A percentile compares a stretch with the other conserved stretches of the same genome.
These are phyloP conservation scores for Phlogophora meticulosa DNA, from an alignment of 2,888 invertebrate species.

Conservation along the genomic window DNA sequence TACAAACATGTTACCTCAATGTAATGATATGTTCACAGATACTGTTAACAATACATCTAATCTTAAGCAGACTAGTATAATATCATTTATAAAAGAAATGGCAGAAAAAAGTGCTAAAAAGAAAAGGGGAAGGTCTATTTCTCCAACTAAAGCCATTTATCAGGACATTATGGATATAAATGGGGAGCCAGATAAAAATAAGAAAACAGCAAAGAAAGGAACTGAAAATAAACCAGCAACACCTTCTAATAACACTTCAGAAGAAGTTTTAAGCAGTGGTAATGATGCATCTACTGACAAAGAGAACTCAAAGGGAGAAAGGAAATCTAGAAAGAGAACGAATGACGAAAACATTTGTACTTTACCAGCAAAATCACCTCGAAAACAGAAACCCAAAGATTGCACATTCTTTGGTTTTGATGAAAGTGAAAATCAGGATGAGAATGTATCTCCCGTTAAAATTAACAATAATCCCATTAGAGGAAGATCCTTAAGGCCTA, in stretches of 20 bases:
- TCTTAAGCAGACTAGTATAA: slow-evolving; percentile 87
- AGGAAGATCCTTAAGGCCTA: slow-evolving; percentile 71
- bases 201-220: slow-evolving; percentile 22
- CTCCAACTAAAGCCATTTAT: slow-evolving; percentile 77
- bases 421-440: slow-evolving; percentile 81
- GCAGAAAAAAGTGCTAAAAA: slow-evolving; percentile 82
- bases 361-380: slow-evolving; percentile 62
- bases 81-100: slow-evolving; percentile 86
- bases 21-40: slow-evolving; percentile 73
- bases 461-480: slow-evolving; percentile 62
- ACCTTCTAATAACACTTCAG: slow-evolving; percentile 63
- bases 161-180: slow-evolving; percentile 68
- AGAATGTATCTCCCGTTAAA: slow-evolving; percentile 84
- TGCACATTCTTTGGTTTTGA: slow-evolving; percentile 88
- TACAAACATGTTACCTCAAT: slow-evolving; percentile 79
- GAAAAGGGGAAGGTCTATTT: slow-evolving; percentile 73
- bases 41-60: slow-evolving; percentile 71
- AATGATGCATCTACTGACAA: slow-evolving; percentile 66
- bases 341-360: slow-evolving; percentile 61
- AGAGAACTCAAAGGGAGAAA: slow-evolving; percentile 63
- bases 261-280: slow-evolving; percentile 53
- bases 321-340: slow-evolving; percentile 63
- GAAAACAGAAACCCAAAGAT: slow-evolving; percentile 72
- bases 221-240: slow-evolving; percentile 48
- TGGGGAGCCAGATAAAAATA: slow-evolving; percentile 17